phyloP scores from a whole-genome alignment of 2,888 invertebrate species.

The Acleris literana region DNA sequence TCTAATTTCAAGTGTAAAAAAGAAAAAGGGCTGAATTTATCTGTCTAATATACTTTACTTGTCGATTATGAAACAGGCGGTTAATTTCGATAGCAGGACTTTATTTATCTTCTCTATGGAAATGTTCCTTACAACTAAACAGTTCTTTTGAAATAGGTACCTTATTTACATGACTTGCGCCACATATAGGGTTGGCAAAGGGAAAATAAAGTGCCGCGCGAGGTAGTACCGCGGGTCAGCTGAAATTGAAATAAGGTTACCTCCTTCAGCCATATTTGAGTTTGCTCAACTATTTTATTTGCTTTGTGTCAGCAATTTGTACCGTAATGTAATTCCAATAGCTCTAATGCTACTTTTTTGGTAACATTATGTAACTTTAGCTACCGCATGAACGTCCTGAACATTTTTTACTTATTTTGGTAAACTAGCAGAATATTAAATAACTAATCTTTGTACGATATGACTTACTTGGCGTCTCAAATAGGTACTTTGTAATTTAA shows the following conservation, averaged over 20 bases:
- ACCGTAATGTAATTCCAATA: constrained; percentile 34
- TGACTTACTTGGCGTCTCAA: no score
- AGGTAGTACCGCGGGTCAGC: constrained; percentile 54
- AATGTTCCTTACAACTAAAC: no score
- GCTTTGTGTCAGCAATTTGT: constrained; percentile 32
- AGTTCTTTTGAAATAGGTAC: constrained; percentile 2
- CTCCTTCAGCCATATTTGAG: constrained; percentile 46
- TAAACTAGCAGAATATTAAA: no score
- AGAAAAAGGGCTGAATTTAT: no score
- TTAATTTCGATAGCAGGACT: no score
- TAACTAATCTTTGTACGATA: no score
- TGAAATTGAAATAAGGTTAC: constrained; percentile 66
- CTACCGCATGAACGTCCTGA: neutral
- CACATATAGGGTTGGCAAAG: constrained; percentile 47
- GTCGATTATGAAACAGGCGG: no score
- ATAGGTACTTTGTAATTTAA: no score
- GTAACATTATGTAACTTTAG: constrained; percentile 16
- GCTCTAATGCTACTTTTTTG: constrained; percentile 15
- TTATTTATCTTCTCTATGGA: no score
- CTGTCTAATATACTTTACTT: no score
- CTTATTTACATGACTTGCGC: constrained; percentile 38
- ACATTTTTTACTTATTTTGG: no score
- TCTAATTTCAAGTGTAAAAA: no score
- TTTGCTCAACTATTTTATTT: constrained; percentile 33
- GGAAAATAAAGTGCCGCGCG: constrained; percentile 59